phyloP scores from a whole-genome alignment of 92 coral and sea anemone genomes.

The Muricea muricata region DNA sequence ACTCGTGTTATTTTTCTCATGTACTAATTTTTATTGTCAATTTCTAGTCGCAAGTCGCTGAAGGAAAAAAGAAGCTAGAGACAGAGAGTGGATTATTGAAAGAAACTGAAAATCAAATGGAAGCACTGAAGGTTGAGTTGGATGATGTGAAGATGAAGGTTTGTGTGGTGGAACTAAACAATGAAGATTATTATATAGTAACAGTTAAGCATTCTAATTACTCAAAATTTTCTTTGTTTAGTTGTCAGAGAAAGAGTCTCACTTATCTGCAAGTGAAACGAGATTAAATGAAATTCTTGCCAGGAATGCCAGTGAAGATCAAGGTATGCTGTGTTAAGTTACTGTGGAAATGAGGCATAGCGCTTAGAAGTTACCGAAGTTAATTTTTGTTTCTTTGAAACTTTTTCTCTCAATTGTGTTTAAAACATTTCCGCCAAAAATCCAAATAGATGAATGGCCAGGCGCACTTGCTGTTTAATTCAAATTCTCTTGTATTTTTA shows the following conservation, averaged over 20 bases:
- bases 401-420: too few species aligned
- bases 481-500: not conserved
- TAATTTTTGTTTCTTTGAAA: too few species aligned
- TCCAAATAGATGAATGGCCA: too few species aligned
- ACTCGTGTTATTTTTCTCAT: too few species aligned
- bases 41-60: slow-evolving; percentile 82
- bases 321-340: not conserved
- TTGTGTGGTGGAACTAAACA: not conserved
- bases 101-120: slow-evolving; percentile 72
- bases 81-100: slow-evolving; percentile 74
- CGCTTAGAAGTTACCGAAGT: too few species aligned
- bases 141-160: slow-evolving; percentile 77
- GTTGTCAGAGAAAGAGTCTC: slow-evolving; percentile 83
- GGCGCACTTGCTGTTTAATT: too few species aligned
- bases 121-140: slow-evolving; percentile 67
- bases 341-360: too few species aligned
- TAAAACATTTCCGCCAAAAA: too few species aligned
- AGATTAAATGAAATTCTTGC: slow-evolving; percentile 76
- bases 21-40: not conserved
- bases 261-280: slow-evolving; percentile 88
- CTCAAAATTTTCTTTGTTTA: slow-evolving; percentile 6
- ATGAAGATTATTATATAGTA: not conserved
- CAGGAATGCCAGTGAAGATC: slow-evolving; percentile 64
- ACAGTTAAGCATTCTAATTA: not conserved
- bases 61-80: slow-evolving; percentile 77